Evolutionary conservation across 2,113 vertebrate genomes (phyloP), one percentile per base, ranked within the genome.

Genomic region (Monopterus albus): DNA sequence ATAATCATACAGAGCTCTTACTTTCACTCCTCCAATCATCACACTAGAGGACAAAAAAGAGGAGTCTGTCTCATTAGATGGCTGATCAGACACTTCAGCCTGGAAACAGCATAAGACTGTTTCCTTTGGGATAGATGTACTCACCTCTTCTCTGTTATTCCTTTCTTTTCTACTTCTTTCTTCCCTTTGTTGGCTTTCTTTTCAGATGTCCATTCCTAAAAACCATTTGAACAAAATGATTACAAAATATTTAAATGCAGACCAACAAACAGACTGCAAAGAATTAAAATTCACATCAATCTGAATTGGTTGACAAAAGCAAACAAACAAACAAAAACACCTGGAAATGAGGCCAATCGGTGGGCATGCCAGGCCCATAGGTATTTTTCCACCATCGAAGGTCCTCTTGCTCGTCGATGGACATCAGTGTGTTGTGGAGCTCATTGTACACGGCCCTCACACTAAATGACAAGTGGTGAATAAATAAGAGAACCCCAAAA

Each of bases 261-360:
- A 5, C 31, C 11, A 25, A 2, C 38, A 50, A 35, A 38, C 28
- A 33, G 35, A 39, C 18, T 2, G 2, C 2, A 5, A 7, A 33
- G 2, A 45, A n/a, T 23, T 15, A 2, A 38, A 14, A 2, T 0
- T 47, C 1, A 18, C 7, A 39, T 52, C 0, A 10, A 2, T 28
- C 9, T 36, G 5, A 28, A 11, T 12, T 2, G 1, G 2, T 28
- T 3, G 7, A 49, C 0, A 38, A 2, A 47, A 25, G 13, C 1
- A 5, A n/a, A 5, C n/a, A n/a, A n/a, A n/a, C n/a, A n/a, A n/a
- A n/a, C n/a, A n/a, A n/a, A 18, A 25, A 8, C 25, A 95, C 94
- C 93, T 95, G 91, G 61, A 95, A 94, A 72, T 94, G 91, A 12
- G 94, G 94, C 94, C 95, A 95, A 81, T 94, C 93, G 9, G 93